These are phyloP conservation scores for Pilophorus perplexus DNA, from an alignment of 2,888 invertebrate species.

Conservation along the genomic window DNA sequence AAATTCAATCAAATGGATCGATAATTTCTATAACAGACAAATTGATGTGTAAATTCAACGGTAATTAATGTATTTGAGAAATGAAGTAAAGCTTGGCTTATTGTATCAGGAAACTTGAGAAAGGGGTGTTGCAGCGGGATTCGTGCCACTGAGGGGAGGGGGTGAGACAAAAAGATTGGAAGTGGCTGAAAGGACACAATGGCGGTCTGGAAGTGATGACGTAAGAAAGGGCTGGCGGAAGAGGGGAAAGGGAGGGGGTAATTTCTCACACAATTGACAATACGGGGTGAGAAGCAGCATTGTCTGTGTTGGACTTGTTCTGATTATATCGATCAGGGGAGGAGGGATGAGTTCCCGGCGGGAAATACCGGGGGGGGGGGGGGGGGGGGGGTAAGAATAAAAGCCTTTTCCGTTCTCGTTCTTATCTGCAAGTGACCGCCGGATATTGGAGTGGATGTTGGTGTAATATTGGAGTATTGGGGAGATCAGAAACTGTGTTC, in stretches of 20 bases:
- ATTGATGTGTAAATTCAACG: too few relatives aligned
- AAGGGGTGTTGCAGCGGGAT: too few relatives aligned
- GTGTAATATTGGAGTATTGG: neutral
- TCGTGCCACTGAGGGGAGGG: too few relatives aligned
- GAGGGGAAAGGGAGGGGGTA: constrained; percentile 8
- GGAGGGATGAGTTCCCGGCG: neutral
- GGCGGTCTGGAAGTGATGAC: constrained; percentile 1
- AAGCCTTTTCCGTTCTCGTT: too few relatives aligned
- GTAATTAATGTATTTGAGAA: too few relatives aligned
- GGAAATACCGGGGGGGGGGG: neutral
- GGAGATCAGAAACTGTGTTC: neutral
- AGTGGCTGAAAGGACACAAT: constrained; percentile 20
- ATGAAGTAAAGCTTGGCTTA: too few relatives aligned
- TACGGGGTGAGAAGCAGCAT: constrained; percentile 12
- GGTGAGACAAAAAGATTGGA: constrained; percentile 19
- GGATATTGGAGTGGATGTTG: neutral
- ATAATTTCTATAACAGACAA: too few relatives aligned
- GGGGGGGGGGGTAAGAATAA: neutral
- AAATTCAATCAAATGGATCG: too few relatives aligned
- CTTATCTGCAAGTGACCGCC: too few relatives aligned
- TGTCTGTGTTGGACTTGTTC: constrained; percentile 30
- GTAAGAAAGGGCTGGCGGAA: neutral
- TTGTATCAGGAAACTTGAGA: too few relatives aligned
- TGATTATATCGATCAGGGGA: constrained; percentile 14
- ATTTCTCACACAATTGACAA: constrained; percentile 36